phyloP scores from a whole-genome alignment of 2,797 vertebrate genomes.

The Pogonophryne albipinna region DNA sequence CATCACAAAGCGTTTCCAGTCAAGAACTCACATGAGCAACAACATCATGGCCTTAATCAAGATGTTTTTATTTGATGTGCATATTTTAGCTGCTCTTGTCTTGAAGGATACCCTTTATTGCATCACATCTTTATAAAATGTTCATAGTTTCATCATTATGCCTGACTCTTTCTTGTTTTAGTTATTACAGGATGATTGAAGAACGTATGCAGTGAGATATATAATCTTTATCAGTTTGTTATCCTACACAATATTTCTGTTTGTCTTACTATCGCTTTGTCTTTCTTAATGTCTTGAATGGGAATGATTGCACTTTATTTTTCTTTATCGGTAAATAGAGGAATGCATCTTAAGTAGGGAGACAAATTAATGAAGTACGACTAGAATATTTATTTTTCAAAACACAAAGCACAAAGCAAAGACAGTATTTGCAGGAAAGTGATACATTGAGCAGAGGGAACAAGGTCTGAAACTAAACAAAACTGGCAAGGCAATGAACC shows the following conservation, averaged over 20 bases:
- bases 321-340: slow-evolving; percentile 1
- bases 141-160: too few species aligned
- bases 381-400: slow-evolving; percentile 12
- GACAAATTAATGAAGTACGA: slow-evolving; percentile 34
- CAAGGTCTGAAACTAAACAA: slow-evolving; percentile 9
- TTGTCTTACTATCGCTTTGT: background rate
- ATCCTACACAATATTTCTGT: background rate
- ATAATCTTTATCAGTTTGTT: background rate
- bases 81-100: slow-evolving; percentile 20
- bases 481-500: too few species aligned
- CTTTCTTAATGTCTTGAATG: slow-evolving; percentile 1
- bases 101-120: background rate
- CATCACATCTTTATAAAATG: background rate
- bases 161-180: background rate
- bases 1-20: slow-evolving; percentile 27
- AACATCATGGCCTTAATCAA: slow-evolving; percentile 26
- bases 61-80: slow-evolving; percentile 27
- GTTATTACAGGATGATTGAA: background rate
- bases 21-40: slow-evolving; percentile 23
- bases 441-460: slow-evolving; percentile 42
- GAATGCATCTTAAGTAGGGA: background rate
- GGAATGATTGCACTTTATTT: background rate
- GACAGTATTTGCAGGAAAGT: slow-evolving; percentile 2
- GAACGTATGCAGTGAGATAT: background rate
- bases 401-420: slow-evolving; percentile 33